Base-by-base conservation (phyloP, 2,888 invertebrate genomes). In the Listrodromus nycthemerus region DNA sequence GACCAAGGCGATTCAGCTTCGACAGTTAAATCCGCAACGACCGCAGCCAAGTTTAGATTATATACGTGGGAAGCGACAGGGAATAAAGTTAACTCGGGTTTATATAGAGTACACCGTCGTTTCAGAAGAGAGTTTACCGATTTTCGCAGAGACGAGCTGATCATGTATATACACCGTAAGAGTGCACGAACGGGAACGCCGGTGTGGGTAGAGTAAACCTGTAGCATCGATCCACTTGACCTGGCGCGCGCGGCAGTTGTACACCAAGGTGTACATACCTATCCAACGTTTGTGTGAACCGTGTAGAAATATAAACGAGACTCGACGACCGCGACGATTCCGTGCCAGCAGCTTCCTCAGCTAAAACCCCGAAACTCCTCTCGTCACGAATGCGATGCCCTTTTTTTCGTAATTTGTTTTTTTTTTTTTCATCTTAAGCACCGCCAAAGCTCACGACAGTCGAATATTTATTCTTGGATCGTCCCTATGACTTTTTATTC, bases 191-290 rank as follows among this genome's bases (percentile, higher is more conserved):
- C 81, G 86, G 82, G 85, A 84, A 83, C 80, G 83, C 61, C 80
- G 83, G 83, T 80, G 87, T 85, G 88, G 89, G 87, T 88, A 74
- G 82, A 79, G 75, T 71, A 71, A 91, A 91, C 90, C 88, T 89
- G 90, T 88, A 92, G 90, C 88, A 92, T 92, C 91, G 92, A 92
- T 92, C 91, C 91, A 91, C 89, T 91, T 92, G 91, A 91, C 92
- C 91, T 89, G 91, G 88, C 86, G 89, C 85, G 84, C 78, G 70
- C 61, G 61, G 61, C 61, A 27, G 52, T 81, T 78, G 73, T 74
- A 74, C 84, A 75, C 67, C 63, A 33, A 79, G 73, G 65, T 63
- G 37, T 50, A 63, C 61, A 61, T 63, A 52, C 76, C 21, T 24
- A 33, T 55, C 66, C 37, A n/a, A 55, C 66, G 70, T 52, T 48